These are phyloP conservation scores for Clinocottus analis DNA, from an alignment of 2,113 vertebrate genomes.

Conservation along the genomic window DNA sequence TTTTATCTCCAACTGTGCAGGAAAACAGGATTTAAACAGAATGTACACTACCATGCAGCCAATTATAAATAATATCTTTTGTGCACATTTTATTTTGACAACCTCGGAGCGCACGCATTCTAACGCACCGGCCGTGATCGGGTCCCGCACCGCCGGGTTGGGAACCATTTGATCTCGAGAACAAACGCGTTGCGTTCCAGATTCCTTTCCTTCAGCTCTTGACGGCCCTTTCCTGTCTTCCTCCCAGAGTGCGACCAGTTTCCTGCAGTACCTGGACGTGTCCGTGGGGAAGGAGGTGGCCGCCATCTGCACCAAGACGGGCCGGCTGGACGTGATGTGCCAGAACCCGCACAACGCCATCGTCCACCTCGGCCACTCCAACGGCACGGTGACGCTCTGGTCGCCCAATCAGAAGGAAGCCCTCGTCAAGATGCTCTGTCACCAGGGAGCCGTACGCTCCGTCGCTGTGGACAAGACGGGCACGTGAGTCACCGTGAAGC, in stretches of 20 bases:
- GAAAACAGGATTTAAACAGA: neutral
- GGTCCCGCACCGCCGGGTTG: no score
- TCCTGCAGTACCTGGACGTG: slow-evolving; percentile 92
- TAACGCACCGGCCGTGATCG: no score
- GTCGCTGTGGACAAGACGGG: slow-evolving; percentile 88
- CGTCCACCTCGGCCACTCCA: slow-evolving; percentile 89
- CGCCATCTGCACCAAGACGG: slow-evolving; percentile 84
- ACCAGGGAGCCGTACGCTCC: slow-evolving; percentile 87
- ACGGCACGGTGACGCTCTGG: slow-evolving; percentile 90
- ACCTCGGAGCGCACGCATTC: no score
- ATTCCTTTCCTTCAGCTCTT: neutral
- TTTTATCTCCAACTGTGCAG: neutral
- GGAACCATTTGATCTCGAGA: no score
- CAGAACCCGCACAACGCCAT: slow-evolving; percentile 91
- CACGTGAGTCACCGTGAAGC: slow-evolving; percentile 82
- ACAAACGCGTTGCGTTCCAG: neutral
- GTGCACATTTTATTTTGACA: neutral
- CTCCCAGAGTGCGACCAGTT: slow-evolving; percentile 87
- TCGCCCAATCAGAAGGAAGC: slow-evolving; percentile 89
- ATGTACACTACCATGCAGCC: no score
- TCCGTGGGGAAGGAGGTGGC: slow-evolving; percentile 90
- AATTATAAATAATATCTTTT: no score
- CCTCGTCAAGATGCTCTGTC: slow-evolving; percentile 90
- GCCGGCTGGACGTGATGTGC: slow-evolving; percentile 88
- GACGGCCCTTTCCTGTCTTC: neutral